Evolutionary conservation across 2,113 vertebrate species (phyloP).

Genomic region (Emydocephalus ijimae): DNA sequence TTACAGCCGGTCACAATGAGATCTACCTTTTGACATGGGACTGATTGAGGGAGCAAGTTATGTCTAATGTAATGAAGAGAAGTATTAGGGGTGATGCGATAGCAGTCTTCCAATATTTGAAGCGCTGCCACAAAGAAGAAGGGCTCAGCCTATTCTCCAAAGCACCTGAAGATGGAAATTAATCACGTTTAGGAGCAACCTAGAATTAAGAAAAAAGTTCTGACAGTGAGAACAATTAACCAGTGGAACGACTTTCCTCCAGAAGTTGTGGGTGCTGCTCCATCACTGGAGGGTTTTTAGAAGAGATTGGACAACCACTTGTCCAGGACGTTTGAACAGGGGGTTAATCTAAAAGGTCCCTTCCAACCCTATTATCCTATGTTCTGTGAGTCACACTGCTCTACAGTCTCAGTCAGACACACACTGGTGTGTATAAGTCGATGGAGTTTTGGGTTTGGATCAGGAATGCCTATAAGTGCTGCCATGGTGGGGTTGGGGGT

Average conservation of each 20-base stretch:
- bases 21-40: not conserved
- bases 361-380: not conserved
- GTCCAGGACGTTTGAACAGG: not conserved
- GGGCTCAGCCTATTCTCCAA: not conserved
- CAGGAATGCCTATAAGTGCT: no score
- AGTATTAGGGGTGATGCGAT: not conserved
- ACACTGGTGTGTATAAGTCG: not conserved
- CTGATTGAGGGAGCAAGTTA: not conserved
- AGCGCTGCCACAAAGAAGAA: not conserved
- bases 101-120: not conserved
- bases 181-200: not conserved
- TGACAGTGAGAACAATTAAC: not conserved
- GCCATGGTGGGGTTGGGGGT: not conserved
- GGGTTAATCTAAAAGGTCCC: not conserved
- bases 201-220: not conserved
- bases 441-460: not conserved
- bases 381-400: not conserved
- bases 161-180: not conserved
- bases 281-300: not conserved
- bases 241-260: not conserved
- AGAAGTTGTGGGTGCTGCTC: not conserved
- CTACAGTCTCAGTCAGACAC: not conserved
- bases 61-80: not conserved
- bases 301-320: not conserved
- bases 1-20: not conserved